Percentiles rank a stretch among this genome's conserved stretches.
phyloP scores from a whole-genome alignment of 2,888 invertebrate genomes.

The Yponomeuta plumbellus region DNA sequence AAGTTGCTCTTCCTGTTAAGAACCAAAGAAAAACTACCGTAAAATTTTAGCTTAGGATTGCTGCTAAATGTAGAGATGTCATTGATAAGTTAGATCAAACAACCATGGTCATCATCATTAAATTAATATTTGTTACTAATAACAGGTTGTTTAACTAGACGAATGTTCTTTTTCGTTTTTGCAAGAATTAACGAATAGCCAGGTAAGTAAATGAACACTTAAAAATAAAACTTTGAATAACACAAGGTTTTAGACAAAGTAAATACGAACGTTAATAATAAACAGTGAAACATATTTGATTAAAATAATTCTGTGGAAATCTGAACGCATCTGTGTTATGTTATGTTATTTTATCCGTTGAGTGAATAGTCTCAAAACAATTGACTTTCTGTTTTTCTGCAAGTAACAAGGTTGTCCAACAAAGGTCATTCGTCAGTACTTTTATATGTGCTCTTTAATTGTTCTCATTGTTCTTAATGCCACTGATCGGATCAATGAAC shows the following conservation, averaged over 20 bases:
- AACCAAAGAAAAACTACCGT: background rate
- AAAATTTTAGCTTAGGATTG: background rate
- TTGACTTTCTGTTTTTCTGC: conserved; percentile 32
- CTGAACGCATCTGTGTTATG: too few relatives aligned
- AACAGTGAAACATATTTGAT: background rate
- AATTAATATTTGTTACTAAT: background rate
- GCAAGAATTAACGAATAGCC: background rate
- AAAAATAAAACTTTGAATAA: too few relatives aligned
- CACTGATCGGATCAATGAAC: conserved; percentile 6
- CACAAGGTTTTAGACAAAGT: too few relatives aligned
- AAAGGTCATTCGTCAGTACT: conserved; percentile 35
- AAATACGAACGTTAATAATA: background rate
- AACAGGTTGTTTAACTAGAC: background rate
- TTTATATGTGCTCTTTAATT: conserved; percentile 15
- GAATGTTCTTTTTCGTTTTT: background rate
- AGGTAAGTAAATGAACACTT: background rate
- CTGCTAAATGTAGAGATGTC: background rate
- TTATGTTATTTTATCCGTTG: conserved; percentile 10
- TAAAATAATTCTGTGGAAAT: too few relatives aligned
- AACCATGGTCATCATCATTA: background rate
- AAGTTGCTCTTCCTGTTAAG: background rate
- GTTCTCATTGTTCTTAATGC: conserved; percentile 10
- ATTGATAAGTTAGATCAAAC: background rate
- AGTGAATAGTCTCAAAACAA: conserved; percentile 30
- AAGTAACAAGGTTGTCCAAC: conserved; percentile 38